phyloP scores from a whole-genome alignment of 2,113 vertebrate species.

The Pseudonaja textilis region DNA sequence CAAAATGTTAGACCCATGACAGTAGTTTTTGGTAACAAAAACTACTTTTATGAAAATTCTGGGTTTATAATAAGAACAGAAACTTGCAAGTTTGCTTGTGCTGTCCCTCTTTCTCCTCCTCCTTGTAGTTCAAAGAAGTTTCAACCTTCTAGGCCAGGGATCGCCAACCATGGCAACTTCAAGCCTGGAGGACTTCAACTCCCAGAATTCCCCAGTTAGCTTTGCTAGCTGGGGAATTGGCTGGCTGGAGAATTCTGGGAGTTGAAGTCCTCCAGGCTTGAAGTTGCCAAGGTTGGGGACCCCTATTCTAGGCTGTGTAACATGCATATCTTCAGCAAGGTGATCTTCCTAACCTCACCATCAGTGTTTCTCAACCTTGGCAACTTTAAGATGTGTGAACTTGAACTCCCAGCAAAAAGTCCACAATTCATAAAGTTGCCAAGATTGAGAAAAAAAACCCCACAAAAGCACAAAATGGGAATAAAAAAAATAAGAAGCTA shows the following conservation, averaged over 20 bases:
- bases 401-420: neutral
- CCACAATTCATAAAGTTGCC: neutral
- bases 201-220: too few relatives aligned
- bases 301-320: neutral
- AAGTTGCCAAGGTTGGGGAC: too few relatives aligned
- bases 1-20: neutral
- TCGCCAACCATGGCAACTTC: too few relatives aligned
- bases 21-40: neutral
- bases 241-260: too few relatives aligned
- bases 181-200: too few relatives aligned
- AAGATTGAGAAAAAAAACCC: neutral
- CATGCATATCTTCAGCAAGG: neutral
- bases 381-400: neutral
- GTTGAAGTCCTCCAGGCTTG: too few relatives aligned
- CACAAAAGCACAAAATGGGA: neutral
- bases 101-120: neutral
- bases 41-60: neutral
- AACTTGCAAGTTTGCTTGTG: neutral
- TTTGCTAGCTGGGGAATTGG: too few relatives aligned
- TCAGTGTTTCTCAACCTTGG: neutral
- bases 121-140: neutral
- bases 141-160: too few relatives aligned
- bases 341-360: neutral
- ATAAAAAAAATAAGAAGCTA: neutral
- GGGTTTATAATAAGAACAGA: neutral